These are phyloP conservation scores for Nycteola revayana DNA, from an alignment of 2,888 invertebrate genomes.

Conservation along the genomic window DNA sequence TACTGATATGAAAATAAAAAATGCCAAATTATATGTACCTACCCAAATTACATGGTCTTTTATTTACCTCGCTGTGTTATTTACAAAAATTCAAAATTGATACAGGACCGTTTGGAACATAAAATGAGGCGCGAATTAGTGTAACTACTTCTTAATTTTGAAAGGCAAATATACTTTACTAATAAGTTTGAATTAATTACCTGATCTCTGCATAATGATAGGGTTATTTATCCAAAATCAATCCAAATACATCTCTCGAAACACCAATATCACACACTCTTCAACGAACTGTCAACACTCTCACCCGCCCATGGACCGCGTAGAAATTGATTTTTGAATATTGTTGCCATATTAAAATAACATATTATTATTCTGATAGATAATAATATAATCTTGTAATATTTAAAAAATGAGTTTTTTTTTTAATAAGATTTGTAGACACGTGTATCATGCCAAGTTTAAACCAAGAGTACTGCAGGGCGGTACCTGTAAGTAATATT, in stretches of 20 bases:
- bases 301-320: slow-evolving; percentile 68
- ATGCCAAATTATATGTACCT: too few species aligned
- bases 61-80: not conserved
- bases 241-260: slow-evolving; percentile 69
- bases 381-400: too few species aligned
- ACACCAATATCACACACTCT: slow-evolving; percentile 56
- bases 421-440: too few species aligned
- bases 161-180: too few species aligned
- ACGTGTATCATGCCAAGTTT: too few species aligned
- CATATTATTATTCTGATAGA: too few species aligned
- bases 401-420: too few species aligned
- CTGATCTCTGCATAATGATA: slow-evolving; percentile 76
- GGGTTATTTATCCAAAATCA: slow-evolving; percentile 51
- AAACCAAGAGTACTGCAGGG: too few species aligned
- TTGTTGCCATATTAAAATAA: slow-evolving; percentile 54
- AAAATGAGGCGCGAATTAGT: slow-evolving; percentile 37
- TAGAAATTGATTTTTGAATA: slow-evolving; percentile 67
- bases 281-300: slow-evolving; percentile 68
- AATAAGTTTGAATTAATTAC: slow-evolving; percentile 37
- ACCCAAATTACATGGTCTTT: too few species aligned
- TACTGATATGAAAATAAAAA: too few species aligned
- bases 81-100: slow-evolving; percentile 21
- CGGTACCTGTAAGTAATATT: too few species aligned
- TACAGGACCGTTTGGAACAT: slow-evolving; percentile 7
- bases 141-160: not conserved